These are phyloP conservation scores for Parnassius apollo DNA, from an alignment of 2,888 invertebrate species.

Conservation along the genomic window DNA sequence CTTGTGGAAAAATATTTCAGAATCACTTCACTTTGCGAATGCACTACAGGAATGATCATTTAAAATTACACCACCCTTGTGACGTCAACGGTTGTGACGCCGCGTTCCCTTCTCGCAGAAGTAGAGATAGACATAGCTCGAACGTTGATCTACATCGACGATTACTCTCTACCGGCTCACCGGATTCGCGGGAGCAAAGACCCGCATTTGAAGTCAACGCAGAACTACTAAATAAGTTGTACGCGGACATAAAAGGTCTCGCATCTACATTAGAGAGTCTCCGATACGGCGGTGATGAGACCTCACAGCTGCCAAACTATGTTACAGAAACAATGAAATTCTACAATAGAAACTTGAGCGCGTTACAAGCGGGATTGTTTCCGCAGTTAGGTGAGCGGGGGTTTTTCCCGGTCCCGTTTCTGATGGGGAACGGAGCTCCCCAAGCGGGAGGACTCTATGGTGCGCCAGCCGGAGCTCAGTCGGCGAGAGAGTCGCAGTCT, in stretches of 20 bases:
- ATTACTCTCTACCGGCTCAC: slow-evolving; percentile 66
- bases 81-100: slow-evolving; percentile 95
- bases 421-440: slow-evolving; percentile 66
- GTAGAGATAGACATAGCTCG: slow-evolving; percentile 82
- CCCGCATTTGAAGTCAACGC: slow-evolving; percentile 86
- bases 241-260: slow-evolving; percentile 86
- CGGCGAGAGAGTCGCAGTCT: slow-evolving; percentile 70
- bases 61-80: slow-evolving; percentile 94
- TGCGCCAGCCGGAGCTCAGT: slow-evolving; percentile 64
- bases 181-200: slow-evolving; percentile 76
- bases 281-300: slow-evolving; percentile 75
- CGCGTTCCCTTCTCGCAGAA: slow-evolving; percentile 92
- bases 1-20: slow-evolving; percentile 93
- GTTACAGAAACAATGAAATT: slow-evolving; percentile 77
- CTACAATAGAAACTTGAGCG: slow-evolving; percentile 70
- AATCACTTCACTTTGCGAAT: slow-evolving; percentile 95
- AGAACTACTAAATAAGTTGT: slow-evolving; percentile 90
- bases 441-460: slow-evolving; percentile 64
- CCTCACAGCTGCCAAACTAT: slow-evolving; percentile 68
- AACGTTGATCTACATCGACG: slow-evolving; percentile 80
- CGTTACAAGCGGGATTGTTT: slow-evolving; percentile 68
- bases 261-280: slow-evolving; percentile 83
- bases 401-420: slow-evolving; percentile 68
- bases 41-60: slow-evolving; percentile 94
- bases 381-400: slow-evolving; percentile 69